Conservation (phyloP, 2,888 invertebrate genomes). For the Zaprionus bogoriensis region DNA sequence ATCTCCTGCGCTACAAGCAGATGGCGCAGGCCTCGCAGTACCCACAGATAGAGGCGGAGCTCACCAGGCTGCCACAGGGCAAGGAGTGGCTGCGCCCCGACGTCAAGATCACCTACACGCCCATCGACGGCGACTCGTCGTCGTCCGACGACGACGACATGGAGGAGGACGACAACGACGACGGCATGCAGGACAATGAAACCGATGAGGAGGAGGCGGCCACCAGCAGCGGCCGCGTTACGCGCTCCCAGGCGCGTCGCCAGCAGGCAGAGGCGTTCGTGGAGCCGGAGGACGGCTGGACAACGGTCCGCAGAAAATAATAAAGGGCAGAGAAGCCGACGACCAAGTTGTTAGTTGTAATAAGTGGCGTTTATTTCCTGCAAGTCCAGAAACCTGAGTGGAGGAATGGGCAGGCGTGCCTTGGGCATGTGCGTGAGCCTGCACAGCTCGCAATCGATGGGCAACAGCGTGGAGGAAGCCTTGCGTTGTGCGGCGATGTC, state of each 20-base stretch:
- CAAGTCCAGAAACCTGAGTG: slow-evolving; percentile 73
- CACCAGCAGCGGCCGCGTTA: slow-evolving; percentile 51
- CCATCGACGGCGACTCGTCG: slow-evolving; percentile 78
- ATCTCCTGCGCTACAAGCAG: slow-evolving; percentile 85
- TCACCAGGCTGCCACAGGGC: slow-evolving; percentile 85
- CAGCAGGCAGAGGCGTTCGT: slow-evolving; percentile 67
- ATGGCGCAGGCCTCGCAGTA: slow-evolving; percentile 85
- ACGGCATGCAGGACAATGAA: slow-evolving; percentile 35
- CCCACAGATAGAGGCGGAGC: slow-evolving; percentile 85
- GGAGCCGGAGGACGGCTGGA: slow-evolving; percentile 87
- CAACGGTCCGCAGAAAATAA: slow-evolving; percentile 85
- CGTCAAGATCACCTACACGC: slow-evolving; percentile 82
- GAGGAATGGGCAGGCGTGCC: slow-evolving; percentile 59
- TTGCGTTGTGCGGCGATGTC: background rate
- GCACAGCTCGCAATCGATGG: slow-evolving; percentile 58
- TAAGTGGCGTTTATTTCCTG: slow-evolving; percentile 72
- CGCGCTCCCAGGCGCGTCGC: slow-evolving; percentile 64
- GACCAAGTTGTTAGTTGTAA: slow-evolving; percentile 59
- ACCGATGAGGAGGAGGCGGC: slow-evolving; percentile 53
- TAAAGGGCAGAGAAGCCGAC: background rate
- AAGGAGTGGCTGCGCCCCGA: slow-evolving; percentile 85
- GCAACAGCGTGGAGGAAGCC: background rate
- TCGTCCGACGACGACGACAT: slow-evolving; percentile 82
- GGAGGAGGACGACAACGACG: slow-evolving; percentile 56
- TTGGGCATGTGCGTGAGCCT: slow-evolving; percentile 51